phyloP scores from a whole-genome alignment of 2,888 invertebrate genomes.

The Philaethria dido region DNA sequence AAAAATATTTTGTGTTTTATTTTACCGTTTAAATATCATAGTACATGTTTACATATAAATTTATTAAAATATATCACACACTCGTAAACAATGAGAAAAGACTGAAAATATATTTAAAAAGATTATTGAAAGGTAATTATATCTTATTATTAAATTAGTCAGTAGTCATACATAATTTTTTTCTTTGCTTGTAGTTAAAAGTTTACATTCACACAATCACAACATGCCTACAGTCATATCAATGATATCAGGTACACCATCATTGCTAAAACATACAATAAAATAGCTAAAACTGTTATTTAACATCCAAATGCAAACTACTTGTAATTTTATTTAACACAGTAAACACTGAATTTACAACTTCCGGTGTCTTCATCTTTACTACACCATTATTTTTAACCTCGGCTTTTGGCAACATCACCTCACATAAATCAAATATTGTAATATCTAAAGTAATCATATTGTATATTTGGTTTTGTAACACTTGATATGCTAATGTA shows the following conservation, averaged over 20 bases:
- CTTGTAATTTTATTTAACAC: slow-evolving; percentile 64
- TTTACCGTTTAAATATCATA: slow-evolving; percentile 1
- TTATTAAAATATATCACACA: too few species aligned
- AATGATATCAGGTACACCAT: slow-evolving; percentile 12
- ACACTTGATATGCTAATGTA: slow-evolving; percentile 60
- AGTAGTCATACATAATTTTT: neutral
- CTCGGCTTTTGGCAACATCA: slow-evolving; percentile 67
- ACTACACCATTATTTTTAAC: slow-evolving; percentile 67
- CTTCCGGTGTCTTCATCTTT: slow-evolving; percentile 73
- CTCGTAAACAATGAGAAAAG: too few species aligned
- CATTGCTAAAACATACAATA: neutral
- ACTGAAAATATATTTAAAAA: too few species aligned
- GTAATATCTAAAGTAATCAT: slow-evolving; percentile 64
- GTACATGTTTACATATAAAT: neutral
- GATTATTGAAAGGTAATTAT: too few species aligned
- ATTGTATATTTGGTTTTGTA: slow-evolving; percentile 70
- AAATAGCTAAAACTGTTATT: neutral
- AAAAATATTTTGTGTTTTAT: slow-evolving; percentile 56
- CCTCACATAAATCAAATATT: slow-evolving; percentile 63
- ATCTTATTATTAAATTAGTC: neutral
- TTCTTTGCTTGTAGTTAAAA: slow-evolving; percentile 27
- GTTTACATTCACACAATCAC: too few species aligned
- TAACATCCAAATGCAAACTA: slow-evolving; percentile 8
- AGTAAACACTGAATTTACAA: slow-evolving; percentile 68
- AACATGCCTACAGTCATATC: too few species aligned